Conservation (phyloP, 30 jellyfish, hydroid and myxozoan genomes). For the Hydra vulgaris region DNA sequence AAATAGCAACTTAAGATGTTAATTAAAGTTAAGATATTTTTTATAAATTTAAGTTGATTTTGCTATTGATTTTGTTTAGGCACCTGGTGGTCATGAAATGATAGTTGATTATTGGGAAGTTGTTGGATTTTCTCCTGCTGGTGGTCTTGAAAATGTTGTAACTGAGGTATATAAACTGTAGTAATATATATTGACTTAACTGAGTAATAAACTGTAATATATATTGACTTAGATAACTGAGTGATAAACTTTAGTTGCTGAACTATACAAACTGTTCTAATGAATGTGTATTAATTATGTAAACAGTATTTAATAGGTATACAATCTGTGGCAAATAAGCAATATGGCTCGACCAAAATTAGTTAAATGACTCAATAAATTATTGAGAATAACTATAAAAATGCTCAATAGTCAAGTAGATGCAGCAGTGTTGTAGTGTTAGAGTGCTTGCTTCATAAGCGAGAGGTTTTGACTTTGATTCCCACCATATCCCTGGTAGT, state of each 20-base stretch:
- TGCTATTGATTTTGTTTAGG: constrained; percentile 29
- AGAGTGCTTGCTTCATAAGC: too few species aligned
- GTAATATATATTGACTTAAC: background rate
- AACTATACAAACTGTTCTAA: too few species aligned
- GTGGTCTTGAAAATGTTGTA: constrained; percentile 84
- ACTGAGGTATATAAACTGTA: constrained; percentile 88
- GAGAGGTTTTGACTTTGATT: too few species aligned
- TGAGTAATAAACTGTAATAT: background rate
- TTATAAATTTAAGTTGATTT: background rate
- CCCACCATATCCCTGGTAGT: too few species aligned
- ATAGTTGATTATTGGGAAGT: constrained; percentile 97
- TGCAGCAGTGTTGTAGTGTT: too few species aligned
- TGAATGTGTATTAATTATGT: too few species aligned
- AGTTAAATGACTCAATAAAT: too few species aligned
- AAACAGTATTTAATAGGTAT: too few species aligned
- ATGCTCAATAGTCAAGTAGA: too few species aligned
- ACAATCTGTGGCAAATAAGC: too few species aligned
- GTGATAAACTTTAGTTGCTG: background rate
- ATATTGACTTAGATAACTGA: background rate
- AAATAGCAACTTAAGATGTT: background rate
- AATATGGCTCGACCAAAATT: too few species aligned
- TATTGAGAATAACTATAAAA: too few species aligned
- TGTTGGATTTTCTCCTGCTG: constrained; percentile 95
- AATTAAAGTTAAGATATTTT: background rate
- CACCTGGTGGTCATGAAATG: constrained; percentile 98